phyloP scores from a whole-genome alignment of 2,888 invertebrate species.

The Deilephila porcellus region DNA sequence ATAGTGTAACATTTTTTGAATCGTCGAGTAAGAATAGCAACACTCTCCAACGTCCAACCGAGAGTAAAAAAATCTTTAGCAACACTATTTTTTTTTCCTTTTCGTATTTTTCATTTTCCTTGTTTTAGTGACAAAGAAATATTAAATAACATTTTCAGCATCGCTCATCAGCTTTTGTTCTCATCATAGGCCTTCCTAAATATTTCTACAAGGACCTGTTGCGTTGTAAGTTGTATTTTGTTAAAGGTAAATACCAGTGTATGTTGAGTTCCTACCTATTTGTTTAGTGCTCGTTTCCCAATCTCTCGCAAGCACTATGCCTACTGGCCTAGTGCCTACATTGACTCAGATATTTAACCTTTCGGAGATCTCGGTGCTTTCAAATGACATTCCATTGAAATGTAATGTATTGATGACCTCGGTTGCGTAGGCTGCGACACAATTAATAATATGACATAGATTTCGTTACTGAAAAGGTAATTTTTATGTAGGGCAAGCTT shows the following conservation, averaged over 20 bases:
- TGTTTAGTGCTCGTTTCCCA: neutral
- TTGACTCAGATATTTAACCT: slow-evolving; percentile 22
- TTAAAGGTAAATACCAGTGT: neutral
- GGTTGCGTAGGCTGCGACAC: neutral
- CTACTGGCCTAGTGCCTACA: no score
- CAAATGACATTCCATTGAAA: slow-evolving; percentile 20
- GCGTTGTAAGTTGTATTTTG: neutral
- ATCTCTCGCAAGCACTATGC: slow-evolving; percentile 1
- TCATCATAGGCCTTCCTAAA: no score
- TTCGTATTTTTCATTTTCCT: no score
- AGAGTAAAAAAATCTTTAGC: no score
- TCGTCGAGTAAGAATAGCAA: no score
- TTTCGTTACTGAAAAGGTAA: neutral
- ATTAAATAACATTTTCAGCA: no score
- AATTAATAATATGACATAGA: neutral
- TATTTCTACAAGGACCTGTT: neutral
- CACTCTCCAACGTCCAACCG: no score
- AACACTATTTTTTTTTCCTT: no score
- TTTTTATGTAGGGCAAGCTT: no score
- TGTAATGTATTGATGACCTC: slow-evolving; percentile 4
- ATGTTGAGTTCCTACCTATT: neutral
- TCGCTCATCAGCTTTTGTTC: no score
- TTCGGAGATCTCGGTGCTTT: slow-evolving; percentile 14
- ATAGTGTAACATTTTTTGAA: no score
- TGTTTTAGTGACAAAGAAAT: no score